phyloP scores from a whole-genome alignment of 2,113 vertebrate species.

The Garra rufa region DNA sequence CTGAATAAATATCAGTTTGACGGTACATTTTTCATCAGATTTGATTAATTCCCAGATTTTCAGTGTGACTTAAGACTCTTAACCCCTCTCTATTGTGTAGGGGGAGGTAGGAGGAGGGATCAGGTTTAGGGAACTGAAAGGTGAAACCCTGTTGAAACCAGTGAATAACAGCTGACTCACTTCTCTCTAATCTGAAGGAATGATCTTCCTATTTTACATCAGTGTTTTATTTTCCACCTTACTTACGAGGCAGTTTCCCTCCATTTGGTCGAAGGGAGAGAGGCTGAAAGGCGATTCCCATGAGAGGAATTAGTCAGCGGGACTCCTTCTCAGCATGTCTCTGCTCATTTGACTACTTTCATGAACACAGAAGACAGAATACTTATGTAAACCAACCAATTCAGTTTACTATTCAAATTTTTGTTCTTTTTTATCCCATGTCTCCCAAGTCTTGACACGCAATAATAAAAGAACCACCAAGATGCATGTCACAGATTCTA shows the following conservation, averaged over 20 bases:
- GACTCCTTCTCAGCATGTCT: slow-evolving; percentile 30
- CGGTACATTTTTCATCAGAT: background rate
- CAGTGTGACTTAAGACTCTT: background rate
- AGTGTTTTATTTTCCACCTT: background rate
- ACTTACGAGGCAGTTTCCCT: background rate
- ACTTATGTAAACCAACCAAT: background rate
- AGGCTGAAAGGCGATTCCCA: slow-evolving; percentile 31
- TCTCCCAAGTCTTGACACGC: slow-evolving; percentile 3
- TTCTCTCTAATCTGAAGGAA: background rate
- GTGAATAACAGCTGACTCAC: background rate
- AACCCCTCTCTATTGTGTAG: background rate
- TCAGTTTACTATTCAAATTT: slow-evolving; percentile 18
- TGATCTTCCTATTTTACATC: background rate
- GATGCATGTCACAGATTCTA: background rate
- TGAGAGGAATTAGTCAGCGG: slow-evolving; percentile 4
- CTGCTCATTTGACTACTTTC: background rate
- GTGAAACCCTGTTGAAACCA: background rate
- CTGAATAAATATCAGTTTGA: too few species aligned
- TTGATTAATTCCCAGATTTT: background rate
- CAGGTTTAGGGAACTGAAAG: background rate
- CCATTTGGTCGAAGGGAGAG: slow-evolving; percentile 27
- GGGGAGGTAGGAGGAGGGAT: background rate
- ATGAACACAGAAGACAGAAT: background rate
- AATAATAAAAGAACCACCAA: background rate
- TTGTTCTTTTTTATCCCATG: too few species aligned